These are phyloP conservation scores for Drosophila fulvimacula DNA, from an alignment of 2,888 invertebrate species.

Conservation along the genomic window DNA sequence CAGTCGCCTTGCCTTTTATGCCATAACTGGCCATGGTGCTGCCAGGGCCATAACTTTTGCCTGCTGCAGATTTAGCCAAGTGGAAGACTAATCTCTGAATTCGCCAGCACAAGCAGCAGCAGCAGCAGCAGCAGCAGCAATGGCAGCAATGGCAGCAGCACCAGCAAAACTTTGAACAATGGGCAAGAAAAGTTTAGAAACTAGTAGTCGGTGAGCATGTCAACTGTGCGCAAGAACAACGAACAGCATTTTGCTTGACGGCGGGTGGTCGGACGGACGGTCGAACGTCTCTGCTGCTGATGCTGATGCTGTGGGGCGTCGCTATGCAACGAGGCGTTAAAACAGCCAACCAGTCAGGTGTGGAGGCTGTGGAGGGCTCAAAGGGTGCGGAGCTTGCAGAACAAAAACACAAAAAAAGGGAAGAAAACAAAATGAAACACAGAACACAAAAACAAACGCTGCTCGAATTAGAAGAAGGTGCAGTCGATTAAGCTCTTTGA, in stretches of 20 bases:
- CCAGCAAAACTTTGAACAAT: constrained; percentile 72
- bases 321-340: constrained; percentile 69
- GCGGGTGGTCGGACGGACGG: constrained; percentile 57
- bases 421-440: not conserved
- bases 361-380: constrained; percentile 13
- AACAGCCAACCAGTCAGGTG: constrained; percentile 41
- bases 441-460: constrained; percentile 9
- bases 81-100: constrained; percentile 81
- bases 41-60: constrained; percentile 68
- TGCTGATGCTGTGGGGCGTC: constrained; percentile 23
- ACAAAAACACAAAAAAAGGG: not conserved
- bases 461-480: constrained; percentile 12
- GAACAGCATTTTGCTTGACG: constrained; percentile 61
- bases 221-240: constrained; percentile 73
- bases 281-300: not conserved
- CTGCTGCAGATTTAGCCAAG: constrained; percentile 78
- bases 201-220: constrained; percentile 75
- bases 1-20: constrained; percentile 44
- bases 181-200: constrained; percentile 72
- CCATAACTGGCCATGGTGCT: constrained; percentile 42
- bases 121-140: not conserved
- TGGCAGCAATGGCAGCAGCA: constrained; percentile 17
- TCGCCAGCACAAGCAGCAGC: constrained; percentile 54
- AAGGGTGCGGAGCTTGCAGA: constrained; percentile 10
- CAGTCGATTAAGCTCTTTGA: constrained; percentile 54